These are phyloP conservation scores for Apeira syringaria DNA, from an alignment of 2,888 invertebrate species.

Conservation along the genomic window DNA sequence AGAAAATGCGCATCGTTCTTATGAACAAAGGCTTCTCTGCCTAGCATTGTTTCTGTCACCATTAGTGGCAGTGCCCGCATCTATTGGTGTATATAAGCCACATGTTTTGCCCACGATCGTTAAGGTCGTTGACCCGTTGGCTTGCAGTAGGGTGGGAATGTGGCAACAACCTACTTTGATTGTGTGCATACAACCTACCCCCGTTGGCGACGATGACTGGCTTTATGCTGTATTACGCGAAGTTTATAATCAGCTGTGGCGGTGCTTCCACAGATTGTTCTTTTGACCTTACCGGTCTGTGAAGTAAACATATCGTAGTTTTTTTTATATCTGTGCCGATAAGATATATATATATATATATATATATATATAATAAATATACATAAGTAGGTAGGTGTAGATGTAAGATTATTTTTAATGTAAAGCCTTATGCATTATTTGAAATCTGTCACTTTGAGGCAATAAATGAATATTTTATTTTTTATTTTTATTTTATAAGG, in stretches of 20 bases:
- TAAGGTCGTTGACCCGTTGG: constrained; percentile 10
- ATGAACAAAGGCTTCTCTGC: not conserved
- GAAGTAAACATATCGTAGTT: too few relatives aligned
- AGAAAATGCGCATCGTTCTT: not conserved
- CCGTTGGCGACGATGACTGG: constrained; percentile 40
- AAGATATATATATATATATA: too few relatives aligned
- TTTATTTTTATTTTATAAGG: too few relatives aligned
- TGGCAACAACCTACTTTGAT: constrained; percentile 49
- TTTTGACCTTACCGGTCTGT: too few relatives aligned
- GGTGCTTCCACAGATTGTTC: too few relatives aligned
- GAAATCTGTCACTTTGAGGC: too few relatives aligned
- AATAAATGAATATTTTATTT: too few relatives aligned
- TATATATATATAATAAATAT: too few relatives aligned
- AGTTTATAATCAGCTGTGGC: not conserved
- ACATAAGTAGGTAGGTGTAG: too few relatives aligned
- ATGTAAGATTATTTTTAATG: too few relatives aligned
- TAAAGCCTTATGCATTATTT: too few relatives aligned
- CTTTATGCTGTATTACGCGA: constrained; percentile 31
- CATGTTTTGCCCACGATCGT: constrained; percentile 9
- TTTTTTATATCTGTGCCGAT: too few relatives aligned
- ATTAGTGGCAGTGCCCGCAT: not conserved
- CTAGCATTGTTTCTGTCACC: not conserved
- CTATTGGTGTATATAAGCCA: not conserved
- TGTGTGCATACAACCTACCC: constrained; percentile 41
- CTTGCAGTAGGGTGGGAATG: constrained; percentile 30